Percentiles rank a stretch among this genome's conserved stretches.
Conservation (phyloP, 1,140 invertebrate genomes). For the Oryctes rhinoceros region DNA sequence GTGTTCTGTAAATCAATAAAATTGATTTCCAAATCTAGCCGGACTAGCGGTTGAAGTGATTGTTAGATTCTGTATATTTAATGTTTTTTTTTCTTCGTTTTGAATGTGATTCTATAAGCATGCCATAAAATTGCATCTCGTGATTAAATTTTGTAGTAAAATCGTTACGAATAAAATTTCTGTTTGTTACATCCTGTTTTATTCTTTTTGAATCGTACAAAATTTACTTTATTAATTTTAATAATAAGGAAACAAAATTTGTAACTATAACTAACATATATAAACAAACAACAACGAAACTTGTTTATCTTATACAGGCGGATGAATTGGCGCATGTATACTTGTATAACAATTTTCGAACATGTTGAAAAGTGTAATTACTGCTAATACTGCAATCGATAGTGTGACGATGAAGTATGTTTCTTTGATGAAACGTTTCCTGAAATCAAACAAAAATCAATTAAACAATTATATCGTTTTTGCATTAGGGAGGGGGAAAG, state of each 20-base stretch:
- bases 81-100: constrained; percentile 17
- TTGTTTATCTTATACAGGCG: background rate
- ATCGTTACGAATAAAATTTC: background rate
- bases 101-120: background rate
- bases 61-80: too few relatives aligned
- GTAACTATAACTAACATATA: background rate
- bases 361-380: background rate
- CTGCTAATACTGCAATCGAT: background rate
- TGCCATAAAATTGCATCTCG: background rate
- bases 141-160: constrained; percentile 23
- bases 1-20: background rate
- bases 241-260: background rate
- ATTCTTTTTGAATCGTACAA: background rate
- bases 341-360: background rate
- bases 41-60: constrained; percentile 7
- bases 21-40: background rate
- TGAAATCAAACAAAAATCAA: background rate
- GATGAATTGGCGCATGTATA: background rate
- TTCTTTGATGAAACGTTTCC: background rate
- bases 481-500: too few relatives aligned
- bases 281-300: background rate
- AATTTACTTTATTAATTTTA: background rate
- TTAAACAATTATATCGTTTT: too few relatives aligned
- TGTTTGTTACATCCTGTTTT: background rate
- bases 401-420: background rate